phyloP scores from a whole-genome alignment of 1,140 invertebrate species.

The Bombus vancouverensis region DNA sequence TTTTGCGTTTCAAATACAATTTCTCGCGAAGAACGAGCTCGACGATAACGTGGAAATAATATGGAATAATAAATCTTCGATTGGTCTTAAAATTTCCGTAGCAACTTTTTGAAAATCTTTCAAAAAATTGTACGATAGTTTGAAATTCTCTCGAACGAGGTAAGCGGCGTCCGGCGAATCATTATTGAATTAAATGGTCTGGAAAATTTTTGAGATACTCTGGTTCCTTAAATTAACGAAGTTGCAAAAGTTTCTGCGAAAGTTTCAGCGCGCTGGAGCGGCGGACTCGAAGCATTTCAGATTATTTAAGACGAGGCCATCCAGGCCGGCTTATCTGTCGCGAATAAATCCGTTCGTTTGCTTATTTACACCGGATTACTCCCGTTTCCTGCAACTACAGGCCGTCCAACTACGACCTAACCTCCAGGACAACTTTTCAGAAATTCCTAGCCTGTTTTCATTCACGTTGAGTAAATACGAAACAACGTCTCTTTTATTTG shows the following conservation, averaged over 20 bases:
- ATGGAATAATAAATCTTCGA: background rate
- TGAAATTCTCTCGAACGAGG: background rate
- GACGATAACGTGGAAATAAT: background rate
- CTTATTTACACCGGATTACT: conserved; percentile 31
- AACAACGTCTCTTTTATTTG: background rate
- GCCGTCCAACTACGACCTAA: background rate
- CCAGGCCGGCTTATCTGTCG: conserved; percentile 23
- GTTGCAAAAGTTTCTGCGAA: conserved; percentile 4
- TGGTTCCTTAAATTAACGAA: conserved; percentile 19
- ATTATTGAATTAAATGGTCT: conserved; percentile 38
- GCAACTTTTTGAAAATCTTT: background rate
- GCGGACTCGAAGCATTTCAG: background rate
- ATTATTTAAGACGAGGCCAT: conserved; percentile 36
- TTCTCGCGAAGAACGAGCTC: too few relatives aligned
- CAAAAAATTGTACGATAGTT: background rate
- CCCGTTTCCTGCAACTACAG: background rate
- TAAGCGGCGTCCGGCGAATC: background rate
- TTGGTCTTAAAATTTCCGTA: background rate
- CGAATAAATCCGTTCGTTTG: conserved; percentile 36
- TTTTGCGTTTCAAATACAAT: too few relatives aligned
- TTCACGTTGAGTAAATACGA: background rate
- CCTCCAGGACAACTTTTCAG: background rate
- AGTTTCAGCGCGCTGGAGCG: background rate
- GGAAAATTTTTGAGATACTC: conserved; percentile 43
- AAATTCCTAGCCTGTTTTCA: background rate